A percentile compares a stretch with the other conserved stretches of the same genome.
Evolutionary conservation across 2,797 vertebrate species (phyloP).

Genomic region (Todus mexicanus): DNA sequence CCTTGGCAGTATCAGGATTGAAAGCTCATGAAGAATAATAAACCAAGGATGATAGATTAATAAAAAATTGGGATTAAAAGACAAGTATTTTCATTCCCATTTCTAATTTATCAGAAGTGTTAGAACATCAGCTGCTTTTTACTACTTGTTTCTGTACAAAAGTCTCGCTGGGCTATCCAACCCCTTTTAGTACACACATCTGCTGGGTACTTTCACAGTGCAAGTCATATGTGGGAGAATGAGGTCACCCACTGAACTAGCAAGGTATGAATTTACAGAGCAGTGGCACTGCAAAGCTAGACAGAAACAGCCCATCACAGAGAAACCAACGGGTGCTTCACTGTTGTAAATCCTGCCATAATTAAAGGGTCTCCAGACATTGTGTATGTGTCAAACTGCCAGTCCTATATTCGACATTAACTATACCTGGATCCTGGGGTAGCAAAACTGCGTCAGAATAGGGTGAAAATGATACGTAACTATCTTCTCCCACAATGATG

Average conservation of each 20-base stretch:
- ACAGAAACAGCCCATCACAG: not conserved
- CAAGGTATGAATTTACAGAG: not conserved
- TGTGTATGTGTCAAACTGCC: accelerated
- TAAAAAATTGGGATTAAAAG: not conserved
- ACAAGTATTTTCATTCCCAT: not conserved
- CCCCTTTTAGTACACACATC: not conserved
- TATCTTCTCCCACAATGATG: conserved; percentile 46
- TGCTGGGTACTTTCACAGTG: not conserved
- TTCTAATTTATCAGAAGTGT: not conserved
- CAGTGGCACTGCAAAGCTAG: not conserved
- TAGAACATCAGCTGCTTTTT: not conserved
- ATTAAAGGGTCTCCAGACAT: not conserved
- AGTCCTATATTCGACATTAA: not conserved
- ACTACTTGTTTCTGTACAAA: not conserved
- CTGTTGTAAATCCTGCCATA: not conserved
- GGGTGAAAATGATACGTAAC: conserved; percentile 67
- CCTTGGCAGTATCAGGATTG: not conserved
- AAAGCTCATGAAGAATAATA: not conserved
- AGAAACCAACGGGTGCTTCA: not conserved
- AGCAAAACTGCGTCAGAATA: conserved; percentile 49
- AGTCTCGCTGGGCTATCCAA: not conserved
- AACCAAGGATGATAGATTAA: not conserved
- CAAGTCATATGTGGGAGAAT: not conserved
- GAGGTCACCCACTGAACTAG: not conserved
- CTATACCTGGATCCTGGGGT: conserved; percentile 77